phyloP scores from a whole-genome alignment of 2,797 vertebrate genomes.

The Lerista edwardsae region DNA sequence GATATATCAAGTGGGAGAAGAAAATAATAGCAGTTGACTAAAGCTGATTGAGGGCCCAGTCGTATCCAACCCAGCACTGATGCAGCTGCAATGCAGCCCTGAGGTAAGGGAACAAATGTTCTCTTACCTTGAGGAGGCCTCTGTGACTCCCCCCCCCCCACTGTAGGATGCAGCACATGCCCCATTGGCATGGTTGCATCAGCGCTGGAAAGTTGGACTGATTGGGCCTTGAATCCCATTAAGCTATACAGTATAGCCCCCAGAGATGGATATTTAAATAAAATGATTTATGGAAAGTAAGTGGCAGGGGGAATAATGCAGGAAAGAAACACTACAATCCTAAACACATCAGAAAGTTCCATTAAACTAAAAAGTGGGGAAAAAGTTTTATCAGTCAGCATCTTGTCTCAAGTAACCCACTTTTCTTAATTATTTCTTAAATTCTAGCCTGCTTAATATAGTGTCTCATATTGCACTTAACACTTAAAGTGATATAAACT shows the following conservation, averaged over 20 bases:
- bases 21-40: neutral
- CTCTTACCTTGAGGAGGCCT: too few species aligned
- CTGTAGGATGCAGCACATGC: too few species aligned
- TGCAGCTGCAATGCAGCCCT: too few species aligned
- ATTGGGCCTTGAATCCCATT: neutral
- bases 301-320: neutral
- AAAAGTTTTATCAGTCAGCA: slow-evolving; percentile 1
- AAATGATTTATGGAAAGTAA: too few species aligned
- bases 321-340: neutral
- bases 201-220: too few species aligned
- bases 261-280: neutral
- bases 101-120: too few species aligned
- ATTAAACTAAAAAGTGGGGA: too few species aligned
- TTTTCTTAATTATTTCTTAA: slow-evolving; percentile 18
- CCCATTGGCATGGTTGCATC: too few species aligned
- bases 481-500: neutral
- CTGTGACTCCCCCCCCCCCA: too few species aligned
- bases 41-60: neutral
- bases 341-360: too few species aligned
- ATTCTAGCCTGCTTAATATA: neutral
- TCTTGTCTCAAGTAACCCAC: slow-evolving; percentile 30
- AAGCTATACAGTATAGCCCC: neutral
- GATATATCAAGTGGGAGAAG: neutral
- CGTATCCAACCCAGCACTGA: too few species aligned
- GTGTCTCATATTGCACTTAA: neutral